Evolutionary conservation across 2,113 vertebrate species (phyloP).

Genomic region (Clinocottus analis): DNA sequence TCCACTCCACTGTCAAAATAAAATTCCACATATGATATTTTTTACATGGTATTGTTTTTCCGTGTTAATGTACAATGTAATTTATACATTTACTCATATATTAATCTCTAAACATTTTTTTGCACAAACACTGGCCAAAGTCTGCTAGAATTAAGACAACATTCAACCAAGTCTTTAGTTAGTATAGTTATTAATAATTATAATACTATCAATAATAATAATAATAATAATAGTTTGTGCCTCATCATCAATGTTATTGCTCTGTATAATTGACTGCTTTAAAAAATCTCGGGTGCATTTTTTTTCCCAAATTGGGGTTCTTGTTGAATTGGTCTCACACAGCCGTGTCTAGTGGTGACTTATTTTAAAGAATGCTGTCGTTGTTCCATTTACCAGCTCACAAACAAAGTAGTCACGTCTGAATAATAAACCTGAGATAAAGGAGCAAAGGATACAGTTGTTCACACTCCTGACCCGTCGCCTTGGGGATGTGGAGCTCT

Average conservation of each 20-base stretch:
- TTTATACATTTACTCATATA: not conserved
- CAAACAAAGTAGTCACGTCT: not conserved
- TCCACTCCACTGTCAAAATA: no score
- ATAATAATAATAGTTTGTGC: not conserved
- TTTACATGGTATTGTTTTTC: no score
- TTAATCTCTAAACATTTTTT: not conserved
- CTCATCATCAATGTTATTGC: not conserved
- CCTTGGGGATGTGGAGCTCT: constrained; percentile 32
- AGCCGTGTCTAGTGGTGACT: not conserved
- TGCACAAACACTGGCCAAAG: no score
- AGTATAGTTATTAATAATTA: no score
- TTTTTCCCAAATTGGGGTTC: no score
- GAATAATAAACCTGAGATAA: constrained; percentile 30
- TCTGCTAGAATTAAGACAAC: no score
- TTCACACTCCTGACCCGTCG: constrained; percentile 24
- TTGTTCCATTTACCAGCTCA: not conserved
- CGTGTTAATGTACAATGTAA: not conserved
- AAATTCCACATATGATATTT: constrained; percentile 1
- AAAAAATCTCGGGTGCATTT: not conserved
- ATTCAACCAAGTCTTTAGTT: not conserved
- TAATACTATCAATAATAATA: no score
- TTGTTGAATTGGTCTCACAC: not conserved
- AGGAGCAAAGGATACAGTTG: not conserved
- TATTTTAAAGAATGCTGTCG: no score
- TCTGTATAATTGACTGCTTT: not conserved